phyloP scores from a whole-genome alignment of 2,888 invertebrate species.

The Byasa hedistus region DNA sequence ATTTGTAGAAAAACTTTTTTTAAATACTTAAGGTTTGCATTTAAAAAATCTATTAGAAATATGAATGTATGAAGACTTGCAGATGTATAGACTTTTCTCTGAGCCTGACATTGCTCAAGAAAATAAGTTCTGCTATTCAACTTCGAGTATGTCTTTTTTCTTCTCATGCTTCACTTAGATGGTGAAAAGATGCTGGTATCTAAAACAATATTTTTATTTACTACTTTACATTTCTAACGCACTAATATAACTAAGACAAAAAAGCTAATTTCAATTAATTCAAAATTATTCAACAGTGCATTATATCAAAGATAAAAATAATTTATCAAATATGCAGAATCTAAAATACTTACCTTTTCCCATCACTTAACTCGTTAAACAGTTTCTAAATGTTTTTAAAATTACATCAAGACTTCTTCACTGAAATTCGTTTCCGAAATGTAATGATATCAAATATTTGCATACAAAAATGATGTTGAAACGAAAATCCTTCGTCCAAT shows the following conservation, averaged over 20 bases:
- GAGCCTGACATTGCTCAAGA: neutral
- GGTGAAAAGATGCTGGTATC: neutral
- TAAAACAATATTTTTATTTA: neutral
- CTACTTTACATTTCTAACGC: neutral
- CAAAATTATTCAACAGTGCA: too few relatives aligned
- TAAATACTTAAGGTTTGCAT: neutral
- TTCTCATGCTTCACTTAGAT: neutral
- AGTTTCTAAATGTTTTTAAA: neutral
- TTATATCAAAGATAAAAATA: too few relatives aligned
- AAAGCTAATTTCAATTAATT: too few relatives aligned
- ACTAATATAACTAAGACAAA: too few relatives aligned
- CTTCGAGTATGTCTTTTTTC: neutral
- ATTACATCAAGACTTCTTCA: neutral
- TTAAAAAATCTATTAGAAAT: neutral
- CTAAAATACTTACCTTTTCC: neutral
- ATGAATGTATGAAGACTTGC: neutral
- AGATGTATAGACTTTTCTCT: neutral
- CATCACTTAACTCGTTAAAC: neutral
- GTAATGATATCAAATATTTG: neutral
- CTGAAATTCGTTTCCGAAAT: neutral
- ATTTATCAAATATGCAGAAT: too few relatives aligned
- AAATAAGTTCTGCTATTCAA: neutral
- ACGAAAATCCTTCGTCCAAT: slow-evolving; percentile 10
- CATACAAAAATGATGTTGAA: slow-evolving; percentile 3
- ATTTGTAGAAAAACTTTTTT: neutral